Evolutionary conservation across 2,113 vertebrate species (phyloP).

Genomic region (Dasypus novemcinctus): DNA sequence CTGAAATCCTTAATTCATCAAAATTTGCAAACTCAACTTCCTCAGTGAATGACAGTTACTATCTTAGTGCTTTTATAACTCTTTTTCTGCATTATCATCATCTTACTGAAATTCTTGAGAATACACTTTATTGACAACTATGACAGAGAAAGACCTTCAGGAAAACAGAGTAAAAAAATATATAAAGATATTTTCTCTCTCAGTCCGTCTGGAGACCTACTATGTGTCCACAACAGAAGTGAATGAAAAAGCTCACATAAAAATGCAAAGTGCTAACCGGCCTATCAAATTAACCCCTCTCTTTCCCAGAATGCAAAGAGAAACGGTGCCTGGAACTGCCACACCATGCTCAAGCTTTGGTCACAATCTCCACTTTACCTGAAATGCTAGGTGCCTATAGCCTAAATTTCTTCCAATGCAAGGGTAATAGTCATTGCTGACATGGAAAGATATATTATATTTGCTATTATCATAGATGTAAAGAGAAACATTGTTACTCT

Average conservation of each 20-base stretch:
- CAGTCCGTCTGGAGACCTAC: neutral
- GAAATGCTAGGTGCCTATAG: neutral
- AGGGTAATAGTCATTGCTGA: neutral
- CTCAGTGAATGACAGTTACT: conserved; percentile 38
- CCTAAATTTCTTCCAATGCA: neutral
- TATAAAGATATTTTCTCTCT: conserved; percentile 54
- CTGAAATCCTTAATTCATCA: conserved; percentile 49
- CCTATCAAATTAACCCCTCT: conserved; percentile 23
- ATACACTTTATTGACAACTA: conserved; percentile 39
- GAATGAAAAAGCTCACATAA: conserved; percentile 2
- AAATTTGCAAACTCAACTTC: conserved; percentile 65
- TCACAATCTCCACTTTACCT: neutral
- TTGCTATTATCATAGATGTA: neutral
- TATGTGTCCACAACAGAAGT: neutral
- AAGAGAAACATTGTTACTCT: neutral
- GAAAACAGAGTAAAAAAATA: conserved; percentile 58
- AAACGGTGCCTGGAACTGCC: neutral
- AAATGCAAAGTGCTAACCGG: conserved; percentile 3
- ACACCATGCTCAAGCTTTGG: neutral
- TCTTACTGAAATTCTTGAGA: conserved; percentile 55
- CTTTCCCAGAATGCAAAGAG: conserved; percentile 34
- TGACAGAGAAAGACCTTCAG: conserved; percentile 12
- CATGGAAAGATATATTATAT: neutral
- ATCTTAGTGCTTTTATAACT: conserved; percentile 38
- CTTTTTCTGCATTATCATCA: conserved; percentile 57